These are phyloP conservation scores for Napeogenes sylphis DNA, from an alignment of 2,888 invertebrate genomes.

Conservation along the genomic window DNA sequence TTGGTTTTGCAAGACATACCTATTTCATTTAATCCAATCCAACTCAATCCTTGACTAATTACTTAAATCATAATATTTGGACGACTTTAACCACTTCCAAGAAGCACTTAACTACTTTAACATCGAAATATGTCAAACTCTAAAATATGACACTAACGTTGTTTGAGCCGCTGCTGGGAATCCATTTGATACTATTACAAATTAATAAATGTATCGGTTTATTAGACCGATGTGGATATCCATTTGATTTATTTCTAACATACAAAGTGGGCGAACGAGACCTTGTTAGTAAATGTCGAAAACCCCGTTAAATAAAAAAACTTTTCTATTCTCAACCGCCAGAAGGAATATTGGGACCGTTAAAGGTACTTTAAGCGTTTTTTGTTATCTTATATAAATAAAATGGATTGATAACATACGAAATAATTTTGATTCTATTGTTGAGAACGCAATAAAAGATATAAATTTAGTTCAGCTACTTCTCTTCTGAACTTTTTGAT, in stretches of 20 bases:
- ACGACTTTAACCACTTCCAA: too few species aligned
- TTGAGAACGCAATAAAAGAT: too few species aligned
- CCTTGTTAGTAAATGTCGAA: conserved; percentile 75
- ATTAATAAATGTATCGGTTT: conserved; percentile 78
- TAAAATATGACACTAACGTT: conserved; percentile 39
- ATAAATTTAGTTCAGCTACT: too few species aligned
- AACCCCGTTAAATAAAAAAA: conserved; percentile 47
- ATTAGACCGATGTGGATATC: conserved; percentile 75
- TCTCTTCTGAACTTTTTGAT: too few species aligned
- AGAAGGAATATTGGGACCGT: conserved; percentile 15
- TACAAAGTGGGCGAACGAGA: conserved; percentile 63
- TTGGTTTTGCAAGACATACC: too few species aligned
- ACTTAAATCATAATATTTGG: too few species aligned
- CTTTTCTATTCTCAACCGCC: conserved; percentile 29
- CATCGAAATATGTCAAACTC: conserved; percentile 25
- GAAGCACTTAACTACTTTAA: conserved; percentile 7
- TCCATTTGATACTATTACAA: conserved; percentile 77
- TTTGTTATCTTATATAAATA: conserved; percentile 12
- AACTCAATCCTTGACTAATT: too few species aligned
- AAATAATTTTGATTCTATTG: neutral
- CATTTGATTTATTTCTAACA: conserved; percentile 72
- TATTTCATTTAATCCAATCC: too few species aligned
- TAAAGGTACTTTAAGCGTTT: conserved; percentile 16
- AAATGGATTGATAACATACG: conserved; percentile 2
- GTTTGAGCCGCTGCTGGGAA: conserved; percentile 69